Evolutionary conservation across 2,888 invertebrate genomes (phyloP), one percentile per base, ranked within the genome.

Genomic region (Pecten maximus): DNA sequence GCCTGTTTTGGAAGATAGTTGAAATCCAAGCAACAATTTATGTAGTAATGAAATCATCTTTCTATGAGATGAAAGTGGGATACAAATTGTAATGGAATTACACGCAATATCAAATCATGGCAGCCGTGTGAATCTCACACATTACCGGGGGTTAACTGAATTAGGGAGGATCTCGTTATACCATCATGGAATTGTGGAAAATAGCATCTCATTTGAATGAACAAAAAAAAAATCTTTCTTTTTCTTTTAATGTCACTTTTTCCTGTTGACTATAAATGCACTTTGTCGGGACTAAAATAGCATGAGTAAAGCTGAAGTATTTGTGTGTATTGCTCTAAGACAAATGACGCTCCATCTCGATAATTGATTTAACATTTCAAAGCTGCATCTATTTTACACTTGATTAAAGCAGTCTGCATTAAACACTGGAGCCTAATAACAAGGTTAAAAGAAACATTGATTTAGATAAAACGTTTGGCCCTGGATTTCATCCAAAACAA

Each of bases 281-380:
- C 74, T 74, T 74, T 74, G 74, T 74, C 74, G 35, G 74, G 35
- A 74, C 74, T 12, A 74, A 74, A 74, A 74, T 74, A 74, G 35
- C 74, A 19, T 10, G 16, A 3, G 74, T 35, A 74, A 28, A 74
- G 74, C 35, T 74, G 0, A 35, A 74, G 74, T 35, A 28, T 74
- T 74, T 74, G 74, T 28, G 74, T 74, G 28, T 74, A 28, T n/a
- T 23, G 74, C 74, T 74, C 8, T 74, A 74, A 74, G 74, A 74
- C 74, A 74, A 74, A 74, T 74, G 35, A 35, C 35, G 8, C 74
- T 28, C 74, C 19, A 2, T 28, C 10, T 35, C 35, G 28, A 74
- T 74, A 74, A 74, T 74, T 74, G 74, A 74, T 74, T 74, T 74
- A 74, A 74, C 74, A 74, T 74, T 74, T 74, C 74, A 74, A 74